Evolutionary conservation across 2,888 invertebrate species (phyloP).

Genomic region (Sclerodermus sp.): DNA sequence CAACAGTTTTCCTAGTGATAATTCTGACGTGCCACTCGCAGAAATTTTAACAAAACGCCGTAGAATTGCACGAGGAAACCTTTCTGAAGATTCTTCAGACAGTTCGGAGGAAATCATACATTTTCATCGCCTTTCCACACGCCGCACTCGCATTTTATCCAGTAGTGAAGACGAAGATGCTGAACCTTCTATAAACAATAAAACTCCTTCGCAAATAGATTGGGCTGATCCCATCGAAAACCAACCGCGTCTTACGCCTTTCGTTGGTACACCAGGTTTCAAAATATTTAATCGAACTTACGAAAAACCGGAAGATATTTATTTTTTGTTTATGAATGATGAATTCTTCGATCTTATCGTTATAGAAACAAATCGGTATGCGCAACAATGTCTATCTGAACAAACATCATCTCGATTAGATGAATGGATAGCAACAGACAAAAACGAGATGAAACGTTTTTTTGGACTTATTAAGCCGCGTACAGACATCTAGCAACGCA

Average conservation of each 20-base stretch:
- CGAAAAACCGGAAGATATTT: conserved; percentile 19
- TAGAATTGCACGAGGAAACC: no score
- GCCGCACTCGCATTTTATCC: conserved; percentile 8
- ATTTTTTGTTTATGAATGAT: conserved; percentile 19
- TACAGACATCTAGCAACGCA: no score
- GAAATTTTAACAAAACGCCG: no score
- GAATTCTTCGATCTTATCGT: conserved; percentile 15
- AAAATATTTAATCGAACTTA: conserved; percentile 18
- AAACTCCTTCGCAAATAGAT: conserved; percentile 13
- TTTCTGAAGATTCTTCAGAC: no score
- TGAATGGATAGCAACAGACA: conserved; percentile 5
- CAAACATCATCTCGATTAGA: conserved; percentile 4
- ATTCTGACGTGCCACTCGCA: no score
- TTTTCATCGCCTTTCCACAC: conserved; percentile 11
- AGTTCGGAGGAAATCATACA: conserved; percentile 11
- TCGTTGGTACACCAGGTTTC: conserved; percentile 20
- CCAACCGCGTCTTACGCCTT: conserved; percentile 19
- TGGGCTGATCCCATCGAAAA: conserved; percentile 16
- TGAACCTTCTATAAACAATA: conserved; percentile 10
- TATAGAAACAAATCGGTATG: conserved; percentile 14
- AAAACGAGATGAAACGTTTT: conserved; percentile 32
- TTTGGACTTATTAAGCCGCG: conserved; percentile 34
- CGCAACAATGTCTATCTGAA: not conserved
- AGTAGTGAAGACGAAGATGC: conserved; percentile 9
- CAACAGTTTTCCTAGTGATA: no score